Conservation (phyloP, 2,113 vertebrate genomes). For the Fulmarus glacialis region DNA sequence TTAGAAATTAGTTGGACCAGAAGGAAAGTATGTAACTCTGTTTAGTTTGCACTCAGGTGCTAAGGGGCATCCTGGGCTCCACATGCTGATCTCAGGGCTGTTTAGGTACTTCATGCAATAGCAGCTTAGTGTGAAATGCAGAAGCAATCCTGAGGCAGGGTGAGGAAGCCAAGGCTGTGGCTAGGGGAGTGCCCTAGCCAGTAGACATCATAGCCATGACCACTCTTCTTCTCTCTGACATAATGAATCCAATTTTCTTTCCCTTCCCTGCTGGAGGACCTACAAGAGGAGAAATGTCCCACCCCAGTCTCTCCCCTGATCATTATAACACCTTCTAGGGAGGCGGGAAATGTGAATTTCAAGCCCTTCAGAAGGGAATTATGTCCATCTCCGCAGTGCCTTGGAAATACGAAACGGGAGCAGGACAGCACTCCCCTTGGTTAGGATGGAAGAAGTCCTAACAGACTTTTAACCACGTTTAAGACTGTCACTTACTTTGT, state of each 20-base stretch:
- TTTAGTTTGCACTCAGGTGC: background rate
- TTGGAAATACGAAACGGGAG: background rate
- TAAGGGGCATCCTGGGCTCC: background rate
- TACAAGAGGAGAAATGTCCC: background rate
- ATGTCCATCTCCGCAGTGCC: background rate
- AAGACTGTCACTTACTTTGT: background rate
- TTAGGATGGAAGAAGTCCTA: background rate
- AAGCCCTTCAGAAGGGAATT: background rate
- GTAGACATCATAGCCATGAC: background rate
- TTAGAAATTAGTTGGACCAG: background rate
- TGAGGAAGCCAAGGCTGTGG: background rate
- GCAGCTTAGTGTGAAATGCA: background rate
- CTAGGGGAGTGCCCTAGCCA: background rate
- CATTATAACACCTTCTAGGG: background rate
- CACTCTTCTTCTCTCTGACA: background rate
- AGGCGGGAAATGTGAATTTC: background rate
- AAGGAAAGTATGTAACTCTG: background rate
- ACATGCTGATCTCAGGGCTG: background rate
- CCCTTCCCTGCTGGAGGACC: background rate
- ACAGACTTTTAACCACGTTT: background rate
- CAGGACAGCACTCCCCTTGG: background rate
- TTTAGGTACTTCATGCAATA: background rate
- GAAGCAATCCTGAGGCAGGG: background rate
- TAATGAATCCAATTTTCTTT: background rate
- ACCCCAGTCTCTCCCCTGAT: background rate